Base-by-base conservation (phyloP, 2,888 invertebrate species). In the Andrena marginata region DNA sequence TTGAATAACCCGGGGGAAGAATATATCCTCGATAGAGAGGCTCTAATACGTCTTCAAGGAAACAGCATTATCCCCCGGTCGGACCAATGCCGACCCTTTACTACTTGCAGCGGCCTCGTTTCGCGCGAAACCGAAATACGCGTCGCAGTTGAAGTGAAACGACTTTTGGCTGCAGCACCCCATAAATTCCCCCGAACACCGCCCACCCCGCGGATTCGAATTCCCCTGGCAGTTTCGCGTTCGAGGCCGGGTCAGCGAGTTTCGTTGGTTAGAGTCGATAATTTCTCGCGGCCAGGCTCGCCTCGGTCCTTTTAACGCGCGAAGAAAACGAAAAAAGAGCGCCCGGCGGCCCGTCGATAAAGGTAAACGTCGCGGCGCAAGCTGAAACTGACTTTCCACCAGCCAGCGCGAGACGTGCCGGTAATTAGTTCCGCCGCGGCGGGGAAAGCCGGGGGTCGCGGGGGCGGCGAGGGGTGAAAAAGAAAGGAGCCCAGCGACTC, bases 361-460 rank as follows among this genome's bases (percentile, higher is more conserved):
- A 67, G 16, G 62, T 64, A 60, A 82, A 75, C 65, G 68, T 68
- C 72, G 33, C 42, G 54, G 68, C 33, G 68, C 56, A 63, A 60
- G 77, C 67, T 64, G 72, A 48, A 75, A 69, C 69, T 72, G 79
- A 71, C 75, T 82, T 79, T 60, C 65, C 78, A 48, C 69, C 48
- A 42, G 63, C 49, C 51, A 54, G 70, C 20, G 62, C 42, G 71
- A 77, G 63, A 74, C 80, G 84, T 56, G 64, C 33, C 74, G 74
- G 79, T 85, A 85, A 85, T 85, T 85, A 85, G 80, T 85, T 83
- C 67, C 80, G 83, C 56, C 71, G 71, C 33, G 80, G 68, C 80
- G 71, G 42, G 74, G 77, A 71, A 56, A 70, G 68, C 59, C 26
- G 20, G 8, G 60, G 7, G 51, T 20, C 8, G 29, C 10, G 20